Base-by-base conservation (phyloP, 2,888 invertebrate genomes). In the Dryobota labecula region DNA sequence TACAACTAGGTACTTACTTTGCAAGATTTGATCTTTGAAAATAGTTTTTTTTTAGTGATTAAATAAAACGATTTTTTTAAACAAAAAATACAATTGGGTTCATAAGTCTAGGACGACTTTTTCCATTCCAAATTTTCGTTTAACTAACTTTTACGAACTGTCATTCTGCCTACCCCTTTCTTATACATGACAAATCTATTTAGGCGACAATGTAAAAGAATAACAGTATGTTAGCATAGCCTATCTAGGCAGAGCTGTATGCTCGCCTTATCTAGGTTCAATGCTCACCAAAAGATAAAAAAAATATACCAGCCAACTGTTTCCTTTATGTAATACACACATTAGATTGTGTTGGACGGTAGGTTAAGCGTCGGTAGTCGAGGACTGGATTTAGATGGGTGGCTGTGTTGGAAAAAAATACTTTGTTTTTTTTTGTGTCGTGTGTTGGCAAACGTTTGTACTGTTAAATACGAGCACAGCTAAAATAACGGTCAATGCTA, bases 221-320 rank as follows among this genome's bases (percentile, higher is more conserved):
- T 73, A 72, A 72, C 27, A 33, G 60, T 64, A 8, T 78, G 83
- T 85, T 83, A 69, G 79, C 51, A 51, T 72, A 82, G 73, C 47
- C 47, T 83, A 85, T 83, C 87, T 86, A 85, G 83, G 80, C 78
- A 84, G 82, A 70, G 73, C 83, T 85, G 82, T 74, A 58, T 78
- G 74, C 73, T 63, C 33, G 30, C 58, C 70, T 88, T 90, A 90
- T 90, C 90, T 88, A 88, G 88, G 90, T 89, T 90, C 90, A 90
- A 83, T 78, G 90, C 89, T 87, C 82, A 79, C 81, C 49, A 70
- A 73, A 78, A 78, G 90, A 91, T 90, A 91, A 91, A 91, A 89
- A 76, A 90, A 90, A 81, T 70, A 65, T 78, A 78, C 79, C 71
- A 64, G 60, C 38, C 43, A 81, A 62, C 74, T 82, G 84, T 84